A percentile compares a stretch with the other conserved stretches of the same genome.
Evolutionary conservation across 1,140 invertebrate species (phyloP).

Genomic region (Micrasema longulum): DNA sequence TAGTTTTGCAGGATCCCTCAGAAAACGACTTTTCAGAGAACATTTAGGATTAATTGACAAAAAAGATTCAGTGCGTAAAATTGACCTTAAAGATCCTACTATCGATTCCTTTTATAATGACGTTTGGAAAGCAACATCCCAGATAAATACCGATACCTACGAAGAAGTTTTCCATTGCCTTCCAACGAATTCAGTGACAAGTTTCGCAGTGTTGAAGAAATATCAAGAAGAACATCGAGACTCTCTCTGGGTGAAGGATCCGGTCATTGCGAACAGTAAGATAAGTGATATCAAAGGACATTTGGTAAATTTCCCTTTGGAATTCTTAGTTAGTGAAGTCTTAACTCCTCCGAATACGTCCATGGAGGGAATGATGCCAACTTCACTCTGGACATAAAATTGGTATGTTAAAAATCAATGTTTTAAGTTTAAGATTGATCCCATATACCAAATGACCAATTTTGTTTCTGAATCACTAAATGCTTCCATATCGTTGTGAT

Average conservation of each 20-base stretch:
- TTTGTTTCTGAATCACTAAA: too few species aligned
- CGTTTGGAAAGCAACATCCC: conserved; percentile 83
- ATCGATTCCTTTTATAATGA: conserved; percentile 83
- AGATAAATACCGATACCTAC: conserved; percentile 86
- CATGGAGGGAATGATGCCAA: conserved; percentile 87
- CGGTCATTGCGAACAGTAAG: conserved; percentile 76
- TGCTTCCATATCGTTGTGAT: too few species aligned
- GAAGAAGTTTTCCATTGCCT: conserved; percentile 91
- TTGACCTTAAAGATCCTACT: conserved; percentile 81
- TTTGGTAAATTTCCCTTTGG: conserved; percentile 86
- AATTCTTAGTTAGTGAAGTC: conserved; percentile 87
- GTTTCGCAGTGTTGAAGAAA: conserved; percentile 79
- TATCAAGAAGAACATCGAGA: conserved; percentile 74
- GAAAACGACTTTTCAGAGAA: conserved; percentile 90
- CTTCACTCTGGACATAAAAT: conserved; percentile 79
- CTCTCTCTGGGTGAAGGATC: conserved; percentile 76
- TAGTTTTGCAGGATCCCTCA: conserved; percentile 84
- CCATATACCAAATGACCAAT: too few species aligned
- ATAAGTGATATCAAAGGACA: conserved; percentile 84
- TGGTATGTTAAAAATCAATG: too few species aligned
- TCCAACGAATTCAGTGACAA: conserved; percentile 82
- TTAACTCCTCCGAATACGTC: conserved; percentile 82
- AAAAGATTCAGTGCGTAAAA: conserved; percentile 62
- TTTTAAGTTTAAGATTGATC: too few species aligned
- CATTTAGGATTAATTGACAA: conserved; percentile 80